Evolutionary conservation across 2,113 vertebrate genomes (phyloP).

Genomic region (Cromileptes altivelis): DNA sequence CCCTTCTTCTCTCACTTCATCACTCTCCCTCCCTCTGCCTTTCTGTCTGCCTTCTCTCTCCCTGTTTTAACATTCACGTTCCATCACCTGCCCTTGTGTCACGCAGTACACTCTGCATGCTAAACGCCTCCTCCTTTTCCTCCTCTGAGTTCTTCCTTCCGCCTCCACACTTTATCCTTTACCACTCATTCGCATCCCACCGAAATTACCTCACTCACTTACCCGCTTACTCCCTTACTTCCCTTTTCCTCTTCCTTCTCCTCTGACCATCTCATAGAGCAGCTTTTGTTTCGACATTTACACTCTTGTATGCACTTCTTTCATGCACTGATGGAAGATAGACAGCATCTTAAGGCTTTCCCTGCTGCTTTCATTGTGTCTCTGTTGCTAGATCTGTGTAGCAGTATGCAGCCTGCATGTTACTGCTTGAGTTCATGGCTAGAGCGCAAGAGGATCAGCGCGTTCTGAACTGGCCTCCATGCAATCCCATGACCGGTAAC

Average conservation of each 20-base stretch:
- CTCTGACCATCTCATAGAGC: neutral
- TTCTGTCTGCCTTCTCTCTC: conserved; percentile 35
- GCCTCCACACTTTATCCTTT: conserved; percentile 31
- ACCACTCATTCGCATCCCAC: conserved; percentile 27
- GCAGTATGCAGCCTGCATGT: neutral
- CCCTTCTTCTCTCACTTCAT: conserved; percentile 54
- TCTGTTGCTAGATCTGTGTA: conserved; percentile 13
- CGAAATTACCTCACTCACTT: conserved; percentile 5
- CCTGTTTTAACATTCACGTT: conserved; percentile 69
- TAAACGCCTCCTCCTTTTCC: conserved; percentile 46
- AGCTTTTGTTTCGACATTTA: conserved; percentile 16
- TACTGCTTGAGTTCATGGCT: conserved; percentile 20
- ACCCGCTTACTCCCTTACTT: neutral
- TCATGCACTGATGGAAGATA: neutral
- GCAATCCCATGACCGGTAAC: neutral
- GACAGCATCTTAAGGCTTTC: neutral
- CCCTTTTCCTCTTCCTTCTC: neutral
- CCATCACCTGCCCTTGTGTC: conserved; percentile 72
- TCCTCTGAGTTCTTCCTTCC: conserved; percentile 15
- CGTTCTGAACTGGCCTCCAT: conserved; percentile 11
- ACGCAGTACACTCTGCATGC: conserved; percentile 52
- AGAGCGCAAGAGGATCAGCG: conserved; percentile 41
- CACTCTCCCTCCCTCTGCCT: conserved; percentile 33
- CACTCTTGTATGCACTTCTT: neutral
- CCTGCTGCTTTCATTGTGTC: neutral